Evolutionary conservation across 2,113 vertebrate genomes (phyloP).

Genomic region (Ptilorrhoa leucosticta): DNA sequence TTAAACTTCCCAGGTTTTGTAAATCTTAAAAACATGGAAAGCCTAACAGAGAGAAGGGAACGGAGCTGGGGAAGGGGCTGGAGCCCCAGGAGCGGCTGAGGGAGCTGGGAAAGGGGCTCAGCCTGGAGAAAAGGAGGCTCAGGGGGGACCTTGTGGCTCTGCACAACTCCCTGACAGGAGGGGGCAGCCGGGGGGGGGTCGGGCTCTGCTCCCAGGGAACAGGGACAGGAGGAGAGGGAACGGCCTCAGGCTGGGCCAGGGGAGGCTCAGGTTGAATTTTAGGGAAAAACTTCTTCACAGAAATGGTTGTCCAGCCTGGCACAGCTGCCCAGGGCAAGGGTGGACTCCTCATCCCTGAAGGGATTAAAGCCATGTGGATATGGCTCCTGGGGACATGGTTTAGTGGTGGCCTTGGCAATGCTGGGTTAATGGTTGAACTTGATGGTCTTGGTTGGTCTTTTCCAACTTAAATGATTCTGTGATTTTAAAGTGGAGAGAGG

Average conservation of each 20-base stretch:
- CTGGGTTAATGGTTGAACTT: not conserved
- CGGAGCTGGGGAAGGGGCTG: not conserved
- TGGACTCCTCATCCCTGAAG: not conserved
- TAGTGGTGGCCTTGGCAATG: not conserved
- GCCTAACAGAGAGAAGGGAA: not conserved
- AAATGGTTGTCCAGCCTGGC: not conserved
- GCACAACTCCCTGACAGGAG: not conserved
- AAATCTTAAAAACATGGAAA: not conserved
- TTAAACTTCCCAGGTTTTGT: not conserved
- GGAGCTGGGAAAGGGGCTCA: not conserved
- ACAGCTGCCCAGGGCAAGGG: not conserved
- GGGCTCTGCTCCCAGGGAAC: not conserved
- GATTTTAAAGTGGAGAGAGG: not conserved
- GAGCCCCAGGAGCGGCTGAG: not conserved
- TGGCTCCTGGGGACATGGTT: not conserved
- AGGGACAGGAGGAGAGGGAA: not conserved
- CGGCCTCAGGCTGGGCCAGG: not conserved
- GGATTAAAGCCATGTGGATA: not conserved
- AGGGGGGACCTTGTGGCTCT: not conserved
- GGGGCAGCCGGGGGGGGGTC: not conserved
- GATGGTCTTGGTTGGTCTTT: not conserved
- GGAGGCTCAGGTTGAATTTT: accelerated
- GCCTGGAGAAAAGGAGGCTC: not conserved
- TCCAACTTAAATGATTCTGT: not conserved
- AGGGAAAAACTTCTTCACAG: not conserved